These are phyloP conservation scores for Bettongia penicillata DNA, from an alignment of 2,113 vertebrate genomes.

Conservation along the genomic window DNA sequence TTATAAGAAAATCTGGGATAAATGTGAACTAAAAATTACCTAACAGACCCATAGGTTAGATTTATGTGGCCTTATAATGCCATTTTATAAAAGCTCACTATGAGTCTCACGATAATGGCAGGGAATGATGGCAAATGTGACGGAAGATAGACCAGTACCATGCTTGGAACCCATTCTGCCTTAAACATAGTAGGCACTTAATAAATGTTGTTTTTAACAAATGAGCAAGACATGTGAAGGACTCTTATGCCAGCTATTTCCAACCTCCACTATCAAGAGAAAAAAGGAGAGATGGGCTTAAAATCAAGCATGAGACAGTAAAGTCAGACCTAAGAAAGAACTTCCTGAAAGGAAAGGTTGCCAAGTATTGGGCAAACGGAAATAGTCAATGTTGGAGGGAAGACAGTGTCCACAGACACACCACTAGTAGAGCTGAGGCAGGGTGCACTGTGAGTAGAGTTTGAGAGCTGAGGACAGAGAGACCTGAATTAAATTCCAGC, in stretches of 20 bases:
- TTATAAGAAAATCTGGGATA: not conserved
- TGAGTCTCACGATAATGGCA: not conserved
- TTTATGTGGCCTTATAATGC: not conserved
- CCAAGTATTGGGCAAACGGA: not conserved
- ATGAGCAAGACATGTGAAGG: not conserved
- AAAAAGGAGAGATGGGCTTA: not conserved
- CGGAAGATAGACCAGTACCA: not conserved
- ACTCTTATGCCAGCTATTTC: not conserved
- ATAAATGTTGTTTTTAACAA: not conserved
- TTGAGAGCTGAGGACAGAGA: not conserved
- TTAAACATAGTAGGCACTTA: not conserved
- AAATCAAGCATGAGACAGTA: not conserved
- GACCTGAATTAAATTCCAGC: not conserved
- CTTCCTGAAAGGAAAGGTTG: not conserved
- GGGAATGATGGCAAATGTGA: not conserved
- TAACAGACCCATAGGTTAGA: not conserved
- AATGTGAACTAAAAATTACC: not conserved
- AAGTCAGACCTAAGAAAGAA: not conserved
- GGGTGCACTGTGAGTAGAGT: not conserved
- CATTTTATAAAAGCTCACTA: not conserved
- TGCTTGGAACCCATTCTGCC: not conserved
- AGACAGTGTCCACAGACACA: not conserved
- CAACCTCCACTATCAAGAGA: not conserved
- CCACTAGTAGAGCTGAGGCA: not conserved
- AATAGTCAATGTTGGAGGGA: not conserved